Evolutionary conservation across 2,113 vertebrate genomes (phyloP).

Genomic region (Cyanistes caeruleus): DNA sequence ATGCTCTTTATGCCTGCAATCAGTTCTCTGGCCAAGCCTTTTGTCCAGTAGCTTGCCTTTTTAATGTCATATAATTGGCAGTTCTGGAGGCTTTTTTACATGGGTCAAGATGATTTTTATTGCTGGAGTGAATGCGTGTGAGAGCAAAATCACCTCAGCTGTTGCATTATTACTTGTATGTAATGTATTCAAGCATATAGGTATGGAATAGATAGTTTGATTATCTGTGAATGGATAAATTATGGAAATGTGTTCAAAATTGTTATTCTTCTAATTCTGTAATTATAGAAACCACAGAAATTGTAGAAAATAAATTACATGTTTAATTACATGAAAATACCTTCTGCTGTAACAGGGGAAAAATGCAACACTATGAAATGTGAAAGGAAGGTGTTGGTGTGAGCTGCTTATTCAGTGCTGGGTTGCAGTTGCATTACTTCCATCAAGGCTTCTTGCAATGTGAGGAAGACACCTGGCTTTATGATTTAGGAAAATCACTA

Average conservation of each 20-base stretch:
- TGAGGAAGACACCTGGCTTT: background rate
- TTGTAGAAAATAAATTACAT: background rate
- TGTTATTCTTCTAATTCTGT: background rate
- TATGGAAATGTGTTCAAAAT: background rate
- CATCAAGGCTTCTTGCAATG: background rate
- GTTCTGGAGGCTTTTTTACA: background rate
- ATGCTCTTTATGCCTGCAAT: background rate
- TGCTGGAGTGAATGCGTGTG: background rate
- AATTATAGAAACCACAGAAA: background rate
- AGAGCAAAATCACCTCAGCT: background rate
- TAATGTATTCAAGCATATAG: background rate
- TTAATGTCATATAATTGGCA: background rate
- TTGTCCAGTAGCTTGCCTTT: background rate
- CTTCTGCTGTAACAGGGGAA: background rate
- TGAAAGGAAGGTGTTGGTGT: background rate
- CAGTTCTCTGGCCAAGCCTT: background rate
- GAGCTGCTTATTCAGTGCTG: background rate
- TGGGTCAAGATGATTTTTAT: background rate
- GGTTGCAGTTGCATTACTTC: background rate
- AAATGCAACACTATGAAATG: background rate
- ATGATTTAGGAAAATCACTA: constrained; percentile 1
- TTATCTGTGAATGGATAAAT: background rate
- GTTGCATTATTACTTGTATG: background rate
- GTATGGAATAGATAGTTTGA: background rate
- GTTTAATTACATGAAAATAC: background rate